Base-by-base conservation (phyloP, 2,888 invertebrate genomes). In the Leucophenga maculata region DNA sequence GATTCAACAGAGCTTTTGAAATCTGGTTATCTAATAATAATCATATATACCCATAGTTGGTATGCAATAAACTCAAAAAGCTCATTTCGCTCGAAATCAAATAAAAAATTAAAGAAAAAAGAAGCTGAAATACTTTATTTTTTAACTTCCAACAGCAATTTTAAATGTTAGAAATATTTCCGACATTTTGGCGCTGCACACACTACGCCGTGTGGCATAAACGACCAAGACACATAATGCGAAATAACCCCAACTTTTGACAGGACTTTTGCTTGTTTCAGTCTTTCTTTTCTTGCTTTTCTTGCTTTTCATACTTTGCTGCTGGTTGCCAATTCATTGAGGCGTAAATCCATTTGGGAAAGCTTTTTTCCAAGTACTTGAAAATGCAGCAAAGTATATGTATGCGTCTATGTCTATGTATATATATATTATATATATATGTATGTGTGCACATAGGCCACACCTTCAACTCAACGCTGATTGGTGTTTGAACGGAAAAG, bases 401-500 rank as follows among this genome's bases (percentile, higher is more conserved):
- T 65, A 26, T 26, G 54, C 69, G 52, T 66, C 31, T 60, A 50
- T 50, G 69, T 72, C 31, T 26, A 26, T 26, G 4, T 26, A 26
- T 20, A 50, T 48, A 64, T 46, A 48, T 54, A 26, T 9, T 6
- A 8, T 39, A 39, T 6, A 26, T 26, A 62, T 57, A 39, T 57
- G 46, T 16, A 16, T 2, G 70, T 68, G 73, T 57, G 8, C 14
- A 13, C 44, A 39, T 73, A 78, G 83, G 85, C 85, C 85, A 85
- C 85, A 87, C 87, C 87, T 39, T 85, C 85, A 82, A 78, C 86
- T 86, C 80, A 80, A 77, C 78, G 82, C 85, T 87, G 87, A 87
- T 87, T 87, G 87, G 87, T 83, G 81, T 75, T 77, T 77, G 73
- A 76, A 78, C 83, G 82, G 79, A 83, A 83, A 85, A 85, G 82